Evolutionary conservation across 2,113 vertebrate genomes (phyloP).

Genomic region (Ammodramus savannarum): DNA sequence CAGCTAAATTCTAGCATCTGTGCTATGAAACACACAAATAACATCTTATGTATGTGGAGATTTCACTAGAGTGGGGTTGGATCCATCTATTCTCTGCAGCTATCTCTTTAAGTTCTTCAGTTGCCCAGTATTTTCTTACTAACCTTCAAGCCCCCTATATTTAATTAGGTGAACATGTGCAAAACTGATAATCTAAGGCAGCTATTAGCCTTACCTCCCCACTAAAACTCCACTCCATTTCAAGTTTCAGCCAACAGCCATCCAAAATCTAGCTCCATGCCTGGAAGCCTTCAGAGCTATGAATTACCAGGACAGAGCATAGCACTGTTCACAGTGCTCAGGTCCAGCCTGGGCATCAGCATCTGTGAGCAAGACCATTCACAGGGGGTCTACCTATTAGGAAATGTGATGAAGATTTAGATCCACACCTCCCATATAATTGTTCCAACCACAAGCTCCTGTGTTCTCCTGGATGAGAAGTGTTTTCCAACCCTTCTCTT

Average conservation of each 20-base stretch:
- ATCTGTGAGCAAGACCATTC: background rate
- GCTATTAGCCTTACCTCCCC: background rate
- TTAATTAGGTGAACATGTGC: background rate
- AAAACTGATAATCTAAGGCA: background rate
- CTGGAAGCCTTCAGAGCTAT: background rate
- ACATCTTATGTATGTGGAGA: background rate
- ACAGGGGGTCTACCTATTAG: background rate
- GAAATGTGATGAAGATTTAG: background rate
- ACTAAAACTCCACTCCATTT: background rate
- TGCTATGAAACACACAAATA: background rate
- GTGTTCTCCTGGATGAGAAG: background rate
- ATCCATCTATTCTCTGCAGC: background rate
- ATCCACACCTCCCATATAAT: background rate
- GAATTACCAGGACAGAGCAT: background rate
- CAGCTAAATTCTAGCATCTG: background rate
- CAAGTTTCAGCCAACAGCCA: background rate
- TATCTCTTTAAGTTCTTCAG: background rate
- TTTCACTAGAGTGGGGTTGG: background rate
- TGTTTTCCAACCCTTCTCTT: background rate
- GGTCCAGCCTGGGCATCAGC: background rate
- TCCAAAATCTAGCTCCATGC: background rate
- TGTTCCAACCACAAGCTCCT: background rate
- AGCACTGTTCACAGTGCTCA: accelerated
- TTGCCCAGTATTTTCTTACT: background rate
- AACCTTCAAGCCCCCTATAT: background rate